A percentile compares a stretch with the other conserved stretches of the same genome.
Conservation (phyloP, 2,797 vertebrate genomes). For the Scyliorhinus canicula region DNA sequence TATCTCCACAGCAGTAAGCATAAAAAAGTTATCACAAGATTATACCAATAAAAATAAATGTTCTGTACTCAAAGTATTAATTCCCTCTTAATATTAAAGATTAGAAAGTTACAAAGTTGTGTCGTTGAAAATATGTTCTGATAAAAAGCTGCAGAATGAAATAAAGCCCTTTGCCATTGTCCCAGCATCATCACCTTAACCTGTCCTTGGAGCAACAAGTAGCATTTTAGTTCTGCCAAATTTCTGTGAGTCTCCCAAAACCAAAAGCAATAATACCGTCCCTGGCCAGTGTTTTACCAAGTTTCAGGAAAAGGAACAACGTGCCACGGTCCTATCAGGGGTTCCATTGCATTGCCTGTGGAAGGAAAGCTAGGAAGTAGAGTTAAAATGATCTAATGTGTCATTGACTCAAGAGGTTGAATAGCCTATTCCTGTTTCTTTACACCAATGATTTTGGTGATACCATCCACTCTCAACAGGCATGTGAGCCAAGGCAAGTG, state of each 20-base stretch:
- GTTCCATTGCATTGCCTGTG: background rate
- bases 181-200: background rate
- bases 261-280: background rate
- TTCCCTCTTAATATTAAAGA: conserved; percentile 30
- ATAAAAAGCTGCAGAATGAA: background rate
- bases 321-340: background rate
- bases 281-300: too few species aligned
- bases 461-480: background rate
- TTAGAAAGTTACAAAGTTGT: conserved; percentile 18
- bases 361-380: background rate
- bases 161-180: background rate
- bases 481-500: background rate
- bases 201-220: background rate
- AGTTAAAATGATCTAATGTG: background rate
- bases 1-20: conserved; percentile 15
- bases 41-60: conserved; percentile 36
- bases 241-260: background rate
- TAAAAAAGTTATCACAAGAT: conserved; percentile 36
- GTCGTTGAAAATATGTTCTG: background rate
- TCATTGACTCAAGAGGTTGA: background rate
- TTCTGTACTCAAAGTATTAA: conserved; percentile 12
- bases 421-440: background rate
- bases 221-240: background rate
- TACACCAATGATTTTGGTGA: background rate
- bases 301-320: background rate